phyloP scores from a whole-genome alignment of 2,888 invertebrate species.

The Elysia crispata region DNA sequence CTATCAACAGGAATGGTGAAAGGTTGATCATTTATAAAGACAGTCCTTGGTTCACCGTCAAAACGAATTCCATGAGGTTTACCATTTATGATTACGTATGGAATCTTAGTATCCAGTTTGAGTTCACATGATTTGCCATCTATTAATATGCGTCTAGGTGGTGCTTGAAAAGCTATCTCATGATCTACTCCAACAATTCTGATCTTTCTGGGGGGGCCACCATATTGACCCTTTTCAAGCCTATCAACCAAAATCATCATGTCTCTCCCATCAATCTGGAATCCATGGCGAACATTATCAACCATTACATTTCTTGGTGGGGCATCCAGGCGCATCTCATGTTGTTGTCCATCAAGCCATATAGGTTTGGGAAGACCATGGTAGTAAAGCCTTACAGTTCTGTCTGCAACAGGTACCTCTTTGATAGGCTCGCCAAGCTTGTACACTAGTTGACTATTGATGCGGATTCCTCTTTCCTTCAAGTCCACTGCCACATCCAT shows the following conservation, averaged over 20 bases:
- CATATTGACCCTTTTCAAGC: constrained; percentile 83
- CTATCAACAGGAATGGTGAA: constrained; percentile 70
- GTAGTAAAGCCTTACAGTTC: constrained; percentile 64
- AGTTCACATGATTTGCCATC: constrained; percentile 73
- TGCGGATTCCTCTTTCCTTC: constrained; percentile 62
- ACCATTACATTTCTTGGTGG: constrained; percentile 83
- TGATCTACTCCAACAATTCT: constrained; percentile 87
- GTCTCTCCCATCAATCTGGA: constrained; percentile 88
- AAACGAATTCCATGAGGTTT: constrained; percentile 84
- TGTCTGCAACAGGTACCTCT: constrained; percentile 59
- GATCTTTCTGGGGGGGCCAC: constrained; percentile 88
- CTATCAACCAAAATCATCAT: constrained; percentile 90
- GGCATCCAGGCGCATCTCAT: constrained; percentile 73
- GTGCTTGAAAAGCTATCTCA: constrained; percentile 88
- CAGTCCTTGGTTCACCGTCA: constrained; percentile 93
- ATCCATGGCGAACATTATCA: constrained; percentile 88
- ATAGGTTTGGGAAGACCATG: constrained; percentile 69
- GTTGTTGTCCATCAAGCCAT: constrained; percentile 74
- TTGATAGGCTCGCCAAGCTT: constrained; percentile 71
- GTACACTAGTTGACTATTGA: constrained; percentile 69
- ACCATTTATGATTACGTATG: constrained; percentile 76
- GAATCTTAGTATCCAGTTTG: constrained; percentile 68
- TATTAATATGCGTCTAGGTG: constrained; percentile 94
- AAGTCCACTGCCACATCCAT: constrained; percentile 65
- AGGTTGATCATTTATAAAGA: constrained; percentile 91